A percentile compares a stretch with the other conserved stretches of the same genome.
phyloP scores from a whole-genome alignment of 2,797 vertebrate genomes.

The Amphiprion clarkii region DNA sequence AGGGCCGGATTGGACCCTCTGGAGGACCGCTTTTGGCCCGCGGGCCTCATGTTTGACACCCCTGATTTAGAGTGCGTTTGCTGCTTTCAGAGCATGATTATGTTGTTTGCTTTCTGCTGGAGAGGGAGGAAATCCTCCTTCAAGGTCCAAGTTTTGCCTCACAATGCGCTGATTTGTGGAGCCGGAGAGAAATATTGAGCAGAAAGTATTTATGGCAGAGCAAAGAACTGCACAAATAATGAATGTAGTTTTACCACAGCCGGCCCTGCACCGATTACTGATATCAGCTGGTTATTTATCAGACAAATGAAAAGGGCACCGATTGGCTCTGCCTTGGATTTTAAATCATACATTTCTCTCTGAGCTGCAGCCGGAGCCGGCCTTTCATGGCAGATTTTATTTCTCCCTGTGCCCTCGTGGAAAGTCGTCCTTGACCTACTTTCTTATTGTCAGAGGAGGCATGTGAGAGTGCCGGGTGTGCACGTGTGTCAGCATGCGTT shows the following conservation, averaged over 20 bases:
- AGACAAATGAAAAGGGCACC: constrained; percentile 35
- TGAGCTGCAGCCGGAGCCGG: constrained; percentile 38
- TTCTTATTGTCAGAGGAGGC: constrained; percentile 56
- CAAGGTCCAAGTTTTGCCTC: constrained; percentile 5
- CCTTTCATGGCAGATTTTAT: constrained; percentile 50
- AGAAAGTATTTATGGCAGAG: background rate
- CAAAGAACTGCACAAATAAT: constrained; percentile 14
- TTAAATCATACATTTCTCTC: constrained; percentile 46
- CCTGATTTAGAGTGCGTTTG: background rate
- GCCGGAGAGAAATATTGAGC: constrained; percentile 1
- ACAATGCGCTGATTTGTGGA: constrained; percentile 12
- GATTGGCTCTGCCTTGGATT: constrained; percentile 31
- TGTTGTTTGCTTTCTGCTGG: background rate
- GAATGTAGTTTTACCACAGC: constrained; percentile 11
- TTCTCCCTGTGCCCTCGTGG: constrained; percentile 69
- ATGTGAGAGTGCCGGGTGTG: constrained; percentile 56
- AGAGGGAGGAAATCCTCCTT: background rate
- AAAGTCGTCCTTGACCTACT: constrained; percentile 81
- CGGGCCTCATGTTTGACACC: too few relatives aligned
- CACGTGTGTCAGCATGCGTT: constrained; percentile 65
- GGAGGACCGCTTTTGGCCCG: too few relatives aligned
- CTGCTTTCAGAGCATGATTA: background rate
- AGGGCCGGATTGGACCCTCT: too few relatives aligned
- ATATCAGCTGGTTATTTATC: constrained; percentile 36
- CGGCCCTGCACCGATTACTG: constrained; percentile 14